These are phyloP conservation scores for Pavo muticus DNA, from an alignment of 2,113 vertebrate species.

Conservation along the genomic window DNA sequence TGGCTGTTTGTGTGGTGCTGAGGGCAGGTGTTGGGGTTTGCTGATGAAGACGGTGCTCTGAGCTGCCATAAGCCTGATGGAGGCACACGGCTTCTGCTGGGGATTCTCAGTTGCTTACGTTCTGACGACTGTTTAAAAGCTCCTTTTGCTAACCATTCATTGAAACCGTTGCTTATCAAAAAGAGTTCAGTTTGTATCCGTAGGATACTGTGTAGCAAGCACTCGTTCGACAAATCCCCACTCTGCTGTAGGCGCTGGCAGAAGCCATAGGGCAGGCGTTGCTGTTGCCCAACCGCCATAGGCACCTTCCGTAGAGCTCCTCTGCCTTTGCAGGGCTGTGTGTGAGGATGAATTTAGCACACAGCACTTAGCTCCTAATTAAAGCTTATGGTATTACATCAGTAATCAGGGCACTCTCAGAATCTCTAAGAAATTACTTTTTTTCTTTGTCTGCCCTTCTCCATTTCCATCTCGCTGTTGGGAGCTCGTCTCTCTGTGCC, in stretches of 20 bases:
- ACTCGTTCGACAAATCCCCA: not conserved
- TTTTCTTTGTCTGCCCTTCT: slow-evolving; percentile 11
- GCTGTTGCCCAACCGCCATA: not conserved
- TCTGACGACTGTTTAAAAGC: not conserved
- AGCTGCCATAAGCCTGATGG: not conserved
- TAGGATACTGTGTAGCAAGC: not conserved
- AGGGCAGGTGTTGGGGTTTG: not conserved
- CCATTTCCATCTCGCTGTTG: not conserved
- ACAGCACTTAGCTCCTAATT: slow-evolving; percentile 62
- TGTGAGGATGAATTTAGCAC: slow-evolving; percentile 38
- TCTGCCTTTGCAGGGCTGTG: slow-evolving; percentile 22
- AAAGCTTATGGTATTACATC: slow-evolving; percentile 60
- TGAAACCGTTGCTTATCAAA: not conserved
- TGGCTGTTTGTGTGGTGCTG: not conserved
- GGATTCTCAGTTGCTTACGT: not conserved
- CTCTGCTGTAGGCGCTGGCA: not conserved
- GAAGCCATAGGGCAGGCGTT: not conserved
- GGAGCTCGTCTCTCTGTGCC: not conserved
- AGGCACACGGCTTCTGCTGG: not conserved
- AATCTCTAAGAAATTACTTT: slow-evolving; percentile 24
- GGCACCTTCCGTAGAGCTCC: slow-evolving; percentile 13
- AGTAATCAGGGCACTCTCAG: slow-evolving; percentile 4
- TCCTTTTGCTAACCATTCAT: slow-evolving; percentile 2
- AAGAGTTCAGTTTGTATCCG: not conserved
- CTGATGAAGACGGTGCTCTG: not conserved